phyloP scores from a whole-genome alignment of 2,113 vertebrate species.

The Myiozetetes cayanensis region DNA sequence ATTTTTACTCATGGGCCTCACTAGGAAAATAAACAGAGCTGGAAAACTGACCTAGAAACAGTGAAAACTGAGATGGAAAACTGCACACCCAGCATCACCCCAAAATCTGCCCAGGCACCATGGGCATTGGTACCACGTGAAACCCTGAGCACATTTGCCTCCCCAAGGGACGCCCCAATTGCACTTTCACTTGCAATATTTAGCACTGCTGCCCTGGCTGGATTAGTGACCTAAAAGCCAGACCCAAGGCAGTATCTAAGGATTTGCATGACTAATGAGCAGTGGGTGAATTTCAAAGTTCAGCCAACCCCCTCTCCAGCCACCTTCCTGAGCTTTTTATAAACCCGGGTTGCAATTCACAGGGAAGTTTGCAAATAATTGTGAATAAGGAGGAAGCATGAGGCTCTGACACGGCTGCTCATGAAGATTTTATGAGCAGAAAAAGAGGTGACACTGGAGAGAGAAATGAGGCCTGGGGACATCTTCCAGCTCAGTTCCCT shows the following conservation, averaged over 20 bases:
- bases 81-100: background rate
- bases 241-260: background rate
- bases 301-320: background rate
- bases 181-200: slow-evolving; percentile 41
- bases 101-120: background rate
- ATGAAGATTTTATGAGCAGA: slow-evolving; percentile 34
- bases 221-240: slow-evolving; percentile 39
- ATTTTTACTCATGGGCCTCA: background rate
- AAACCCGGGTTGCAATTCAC: slow-evolving; percentile 49
- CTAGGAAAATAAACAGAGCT: background rate
- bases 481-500: background rate
- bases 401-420: slow-evolving; percentile 2
- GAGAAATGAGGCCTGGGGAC: background rate
- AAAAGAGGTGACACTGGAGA: background rate
- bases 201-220: background rate
- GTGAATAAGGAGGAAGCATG: slow-evolving; percentile 39
- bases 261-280: slow-evolving; percentile 51
- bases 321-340: slow-evolving; percentile 50
- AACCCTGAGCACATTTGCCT: background rate
- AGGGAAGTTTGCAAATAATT: slow-evolving; percentile 55
- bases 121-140: fast-evolving
- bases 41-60: background rate
- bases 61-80: background rate
- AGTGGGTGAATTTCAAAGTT: slow-evolving; percentile 51
- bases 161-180: background rate